phyloP scores from a whole-genome alignment of 2,888 invertebrate species.

The Spisula solida region DNA sequence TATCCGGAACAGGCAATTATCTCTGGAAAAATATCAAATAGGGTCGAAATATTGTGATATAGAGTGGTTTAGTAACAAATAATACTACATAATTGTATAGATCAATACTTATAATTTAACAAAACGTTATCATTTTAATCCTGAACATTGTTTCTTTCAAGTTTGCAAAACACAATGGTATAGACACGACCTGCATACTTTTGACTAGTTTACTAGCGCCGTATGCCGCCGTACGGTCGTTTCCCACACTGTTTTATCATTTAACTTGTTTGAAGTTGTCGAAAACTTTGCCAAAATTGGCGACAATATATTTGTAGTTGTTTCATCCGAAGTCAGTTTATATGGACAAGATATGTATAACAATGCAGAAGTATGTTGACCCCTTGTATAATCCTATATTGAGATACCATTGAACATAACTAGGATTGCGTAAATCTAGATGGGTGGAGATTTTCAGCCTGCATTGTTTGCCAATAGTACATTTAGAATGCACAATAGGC shows the following conservation, averaged over 20 bases:
- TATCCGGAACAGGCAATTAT: too few relatives aligned
- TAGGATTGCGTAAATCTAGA: background rate
- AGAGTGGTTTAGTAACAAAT: too few relatives aligned
- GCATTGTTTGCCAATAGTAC: background rate
- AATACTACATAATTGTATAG: background rate
- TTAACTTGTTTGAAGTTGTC: constrained; percentile 29
- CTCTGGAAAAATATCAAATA: too few relatives aligned
- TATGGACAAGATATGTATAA: background rate
- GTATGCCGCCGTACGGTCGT: background rate
- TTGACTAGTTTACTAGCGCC: background rate
- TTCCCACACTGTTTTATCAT: constrained; percentile 35
- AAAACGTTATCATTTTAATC: constrained; percentile 7
- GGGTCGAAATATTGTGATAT: too few relatives aligned
- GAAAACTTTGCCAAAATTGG: constrained; percentile 34
- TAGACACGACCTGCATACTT: constrained; percentile 10
- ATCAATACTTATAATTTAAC: background rate
- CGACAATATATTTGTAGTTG: constrained; percentile 18
- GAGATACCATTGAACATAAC: background rate
- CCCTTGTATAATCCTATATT: background rate
- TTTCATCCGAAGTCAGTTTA: background rate
- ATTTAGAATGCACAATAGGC: background rate
- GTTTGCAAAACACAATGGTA: background rate
- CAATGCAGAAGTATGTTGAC: background rate
- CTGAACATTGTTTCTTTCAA: background rate
- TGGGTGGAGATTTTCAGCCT: background rate